Percentiles rank a stretch among this genome's conserved stretches.
phyloP scores from a whole-genome alignment of 2,888 invertebrate genomes.

The Actias luna region DNA sequence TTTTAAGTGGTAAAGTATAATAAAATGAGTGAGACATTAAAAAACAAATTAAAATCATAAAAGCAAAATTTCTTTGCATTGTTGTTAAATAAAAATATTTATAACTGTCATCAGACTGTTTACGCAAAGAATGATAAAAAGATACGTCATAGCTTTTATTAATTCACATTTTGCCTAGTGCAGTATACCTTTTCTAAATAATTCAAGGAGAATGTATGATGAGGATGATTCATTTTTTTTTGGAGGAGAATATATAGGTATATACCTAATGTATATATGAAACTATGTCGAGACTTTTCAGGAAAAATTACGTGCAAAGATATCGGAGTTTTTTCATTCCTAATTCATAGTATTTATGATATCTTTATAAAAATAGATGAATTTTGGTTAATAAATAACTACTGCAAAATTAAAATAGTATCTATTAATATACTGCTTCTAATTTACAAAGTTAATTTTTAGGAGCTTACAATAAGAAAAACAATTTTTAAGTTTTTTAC shows the following conservation, averaged over 20 bases:
- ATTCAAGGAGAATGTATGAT: not conserved
- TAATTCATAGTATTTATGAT: no score
- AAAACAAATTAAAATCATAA: constrained; percentile 48
- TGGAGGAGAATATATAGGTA: not conserved
- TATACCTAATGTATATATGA: not conserved
- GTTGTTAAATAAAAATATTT: constrained; percentile 17
- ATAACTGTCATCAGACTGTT: not conserved
- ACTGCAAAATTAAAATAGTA: no score
- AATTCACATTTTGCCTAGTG: not conserved
- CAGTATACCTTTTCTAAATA: not conserved
- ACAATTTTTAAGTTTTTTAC: no score
- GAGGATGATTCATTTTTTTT: no score
- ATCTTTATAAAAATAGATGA: no score
- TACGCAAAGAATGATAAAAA: not conserved
- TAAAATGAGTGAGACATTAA: constrained; percentile 58
- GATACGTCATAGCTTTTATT: not conserved
- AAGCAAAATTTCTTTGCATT: constrained; percentile 52
- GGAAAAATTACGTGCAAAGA: no score
- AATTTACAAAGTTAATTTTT: no score
- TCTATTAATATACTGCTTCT: no score
- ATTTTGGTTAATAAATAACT: no score
- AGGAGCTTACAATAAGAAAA: no score
- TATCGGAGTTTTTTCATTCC: no score
- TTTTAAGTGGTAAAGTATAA: constrained; percentile 61
- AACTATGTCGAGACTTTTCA: no score